Conservation (phyloP, 2,888 invertebrate species). For the Opisthograptis luteolata region DNA sequence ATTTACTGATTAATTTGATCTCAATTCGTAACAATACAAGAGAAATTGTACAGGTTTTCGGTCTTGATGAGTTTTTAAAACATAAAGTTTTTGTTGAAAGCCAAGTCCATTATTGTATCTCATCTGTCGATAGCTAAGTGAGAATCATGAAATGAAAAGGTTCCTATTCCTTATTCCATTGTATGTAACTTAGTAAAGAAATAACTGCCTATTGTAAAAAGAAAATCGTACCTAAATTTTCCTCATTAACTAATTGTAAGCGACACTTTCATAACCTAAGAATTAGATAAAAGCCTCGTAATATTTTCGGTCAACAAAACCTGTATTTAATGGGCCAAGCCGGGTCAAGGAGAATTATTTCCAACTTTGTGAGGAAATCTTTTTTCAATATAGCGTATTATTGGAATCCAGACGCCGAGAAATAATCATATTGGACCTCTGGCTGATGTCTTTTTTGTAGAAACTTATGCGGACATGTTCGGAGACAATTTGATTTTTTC, state of each 20-base stretch:
- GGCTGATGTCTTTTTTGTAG: constrained; percentile 62
- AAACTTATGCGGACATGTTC: constrained; percentile 36
- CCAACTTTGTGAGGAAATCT: constrained; percentile 65
- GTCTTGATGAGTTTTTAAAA: no score
- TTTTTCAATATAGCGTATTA: constrained; percentile 79
- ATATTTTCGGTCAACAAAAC: constrained; percentile 66
- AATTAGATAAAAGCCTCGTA: constrained; percentile 37
- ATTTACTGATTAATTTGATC: no score
- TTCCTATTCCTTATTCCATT: no score
- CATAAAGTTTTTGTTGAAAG: no score
- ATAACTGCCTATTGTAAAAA: no score
- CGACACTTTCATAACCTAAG: constrained; percentile 31
- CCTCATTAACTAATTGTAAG: background rate
- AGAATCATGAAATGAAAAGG: no score
- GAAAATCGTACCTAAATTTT: no score
- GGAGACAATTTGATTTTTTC: constrained; percentile 51
- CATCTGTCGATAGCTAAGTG: no score
- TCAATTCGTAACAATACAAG: no score
- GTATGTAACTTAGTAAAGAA: no score
- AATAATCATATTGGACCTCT: constrained; percentile 65
- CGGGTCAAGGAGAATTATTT: constrained; percentile 74
- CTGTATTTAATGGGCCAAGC: constrained; percentile 63
- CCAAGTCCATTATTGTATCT: no score
- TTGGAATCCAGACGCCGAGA: constrained; percentile 69
- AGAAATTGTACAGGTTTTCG: no score